These are phyloP conservation scores for Balearica regulorum DNA, from an alignment of 2,797 vertebrate species.

Conservation along the genomic window DNA sequence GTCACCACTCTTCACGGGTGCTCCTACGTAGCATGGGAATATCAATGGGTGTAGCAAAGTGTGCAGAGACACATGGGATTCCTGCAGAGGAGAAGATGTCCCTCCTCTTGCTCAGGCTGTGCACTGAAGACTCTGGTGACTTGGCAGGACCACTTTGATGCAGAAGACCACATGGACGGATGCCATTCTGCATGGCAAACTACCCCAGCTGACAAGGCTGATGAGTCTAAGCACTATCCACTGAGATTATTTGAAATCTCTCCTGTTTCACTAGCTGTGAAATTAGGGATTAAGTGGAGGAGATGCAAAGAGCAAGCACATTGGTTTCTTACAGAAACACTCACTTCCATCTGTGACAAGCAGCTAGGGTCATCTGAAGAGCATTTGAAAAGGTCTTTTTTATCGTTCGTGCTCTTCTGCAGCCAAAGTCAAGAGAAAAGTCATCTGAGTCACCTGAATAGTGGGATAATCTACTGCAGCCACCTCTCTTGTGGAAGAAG, in stretches of 20 bases:
- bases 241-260: background rate
- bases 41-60: background rate
- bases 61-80: background rate
- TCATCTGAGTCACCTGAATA: background rate
- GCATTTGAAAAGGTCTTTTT: background rate
- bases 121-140: background rate
- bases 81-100: background rate
- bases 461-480: background rate
- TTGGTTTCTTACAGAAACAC: background rate
- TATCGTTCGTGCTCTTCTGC: background rate
- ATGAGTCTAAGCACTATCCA: background rate
- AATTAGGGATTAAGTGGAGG: background rate
- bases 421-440: background rate
- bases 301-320: background rate
- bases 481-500: background rate
- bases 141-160: background rate
- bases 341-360: background rate
- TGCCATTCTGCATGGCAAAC: background rate
- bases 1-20: background rate
- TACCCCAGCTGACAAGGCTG: background rate
- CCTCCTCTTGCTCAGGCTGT: background rate
- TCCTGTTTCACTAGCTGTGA: background rate
- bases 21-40: background rate
- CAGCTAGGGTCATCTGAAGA: background rate
- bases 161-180: background rate